Conservation (phyloP, 2,888 invertebrate species). For the Drosophila yooni region DNA sequence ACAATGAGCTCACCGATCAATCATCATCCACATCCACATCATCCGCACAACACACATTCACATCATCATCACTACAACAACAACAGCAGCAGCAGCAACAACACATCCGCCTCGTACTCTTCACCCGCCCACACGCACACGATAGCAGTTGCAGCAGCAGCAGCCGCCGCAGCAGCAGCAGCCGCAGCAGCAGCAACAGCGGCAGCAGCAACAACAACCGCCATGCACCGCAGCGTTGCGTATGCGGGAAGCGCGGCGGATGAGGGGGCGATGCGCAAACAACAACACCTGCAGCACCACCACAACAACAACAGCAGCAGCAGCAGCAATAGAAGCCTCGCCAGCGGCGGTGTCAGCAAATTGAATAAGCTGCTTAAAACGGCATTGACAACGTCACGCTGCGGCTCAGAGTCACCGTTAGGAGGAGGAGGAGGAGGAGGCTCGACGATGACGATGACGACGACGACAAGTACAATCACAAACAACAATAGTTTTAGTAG, state of each 20-base stretch:
- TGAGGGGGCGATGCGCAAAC: slow-evolving; percentile 69
- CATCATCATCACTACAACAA: slow-evolving; percentile 52
- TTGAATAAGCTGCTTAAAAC: slow-evolving; percentile 75
- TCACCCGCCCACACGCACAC: slow-evolving; percentile 77
- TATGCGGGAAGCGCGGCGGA: slow-evolving; percentile 81
- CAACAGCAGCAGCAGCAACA: slow-evolving; percentile 55
- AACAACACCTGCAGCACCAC: slow-evolving; percentile 64
- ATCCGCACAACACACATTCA: slow-evolving; percentile 49
- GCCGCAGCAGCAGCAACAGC: slow-evolving; percentile 37
- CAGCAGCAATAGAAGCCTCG: slow-evolving; percentile 3
- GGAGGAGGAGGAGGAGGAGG: slow-evolving; percentile 3
- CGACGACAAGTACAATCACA: slow-evolving; percentile 83
- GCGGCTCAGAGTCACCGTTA: slow-evolving; percentile 86
- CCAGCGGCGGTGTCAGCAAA: slow-evolving; percentile 83
- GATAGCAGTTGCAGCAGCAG: slow-evolving; percentile 63
- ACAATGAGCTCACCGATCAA: slow-evolving; percentile 77
- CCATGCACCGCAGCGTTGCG: slow-evolving; percentile 79
- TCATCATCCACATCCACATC: slow-evolving; percentile 59
- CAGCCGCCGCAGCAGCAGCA: slow-evolving; percentile 43
- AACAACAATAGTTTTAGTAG: slow-evolving; percentile 84
- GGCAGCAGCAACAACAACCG: slow-evolving; percentile 69
- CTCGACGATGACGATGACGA: slow-evolving; percentile 11
- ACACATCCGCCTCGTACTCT: slow-evolving; percentile 76
- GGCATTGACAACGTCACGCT: slow-evolving; percentile 71
- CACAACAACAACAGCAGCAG: slow-evolving; percentile 40